Evolutionary conservation across 1,140 invertebrate genomes (phyloP).

Genomic region (Coptotermes formosanus): DNA sequence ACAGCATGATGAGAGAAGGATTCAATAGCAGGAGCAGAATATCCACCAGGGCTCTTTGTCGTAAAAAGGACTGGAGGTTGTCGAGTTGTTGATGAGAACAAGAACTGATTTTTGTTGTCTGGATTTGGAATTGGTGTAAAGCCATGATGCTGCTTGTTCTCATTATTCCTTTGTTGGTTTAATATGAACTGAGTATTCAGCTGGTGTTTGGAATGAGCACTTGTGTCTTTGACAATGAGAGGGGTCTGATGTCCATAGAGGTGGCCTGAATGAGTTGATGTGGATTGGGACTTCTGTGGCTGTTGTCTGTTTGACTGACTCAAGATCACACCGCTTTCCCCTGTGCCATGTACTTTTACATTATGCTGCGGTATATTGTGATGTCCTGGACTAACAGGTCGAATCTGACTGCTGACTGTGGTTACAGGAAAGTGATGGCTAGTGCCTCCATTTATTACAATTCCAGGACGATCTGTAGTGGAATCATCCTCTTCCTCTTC

Average conservation of each 20-base stretch:
- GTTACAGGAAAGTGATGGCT: neutral
- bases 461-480: neutral
- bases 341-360: constrained; percentile 1
- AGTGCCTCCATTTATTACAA: neutral
- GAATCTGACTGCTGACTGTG: neutral
- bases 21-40: neutral
- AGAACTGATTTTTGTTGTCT: constrained; percentile 13
- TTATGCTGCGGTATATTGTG: neutral
- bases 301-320: neutral
- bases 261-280: neutral
- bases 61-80: neutral
- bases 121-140: neutral
- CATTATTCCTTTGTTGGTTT: neutral
- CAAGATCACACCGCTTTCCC: neutral
- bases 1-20: neutral
- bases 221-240: neutral
- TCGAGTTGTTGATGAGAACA: neutral
- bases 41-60: neutral
- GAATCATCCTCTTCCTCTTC: neutral
- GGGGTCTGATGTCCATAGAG: neutral
- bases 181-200: neutral
- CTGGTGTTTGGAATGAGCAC: constrained; percentile 14
- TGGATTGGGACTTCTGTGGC: neutral
- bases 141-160: neutral
- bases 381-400: neutral